Evolutionary conservation across 2,113 vertebrate species (phyloP).

Genomic region (Amphilophus citrinellus): DNA sequence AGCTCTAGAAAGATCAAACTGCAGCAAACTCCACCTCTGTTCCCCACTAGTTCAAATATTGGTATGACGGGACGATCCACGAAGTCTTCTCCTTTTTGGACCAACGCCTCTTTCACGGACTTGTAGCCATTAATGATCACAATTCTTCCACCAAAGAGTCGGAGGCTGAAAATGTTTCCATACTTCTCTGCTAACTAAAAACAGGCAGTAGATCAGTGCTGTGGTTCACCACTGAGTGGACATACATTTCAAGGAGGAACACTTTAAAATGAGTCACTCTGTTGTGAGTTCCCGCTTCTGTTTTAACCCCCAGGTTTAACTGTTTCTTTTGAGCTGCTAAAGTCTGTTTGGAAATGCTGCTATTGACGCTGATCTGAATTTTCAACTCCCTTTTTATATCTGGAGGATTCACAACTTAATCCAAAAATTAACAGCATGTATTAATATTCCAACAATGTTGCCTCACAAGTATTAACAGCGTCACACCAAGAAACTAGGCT

Average conservation of each 20-base stretch:
- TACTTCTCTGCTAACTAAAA: constrained; percentile 8
- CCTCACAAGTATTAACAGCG: no score
- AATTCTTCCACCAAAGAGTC: constrained; percentile 17
- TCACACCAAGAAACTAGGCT: background rate
- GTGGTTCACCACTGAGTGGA: background rate
- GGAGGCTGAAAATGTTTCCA: constrained; percentile 7
- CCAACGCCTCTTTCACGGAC: background rate
- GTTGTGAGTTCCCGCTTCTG: background rate
- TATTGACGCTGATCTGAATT: background rate
- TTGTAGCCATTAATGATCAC: background rate
- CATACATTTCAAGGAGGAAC: background rate
- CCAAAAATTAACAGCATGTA: background rate
- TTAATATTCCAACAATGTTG: background rate
- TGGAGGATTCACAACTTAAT: background rate
- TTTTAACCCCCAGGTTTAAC: background rate
- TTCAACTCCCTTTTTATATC: background rate
- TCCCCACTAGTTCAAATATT: background rate
- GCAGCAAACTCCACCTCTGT: background rate
- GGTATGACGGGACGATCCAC: background rate
- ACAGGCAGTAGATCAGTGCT: background rate
- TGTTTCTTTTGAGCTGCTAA: background rate
- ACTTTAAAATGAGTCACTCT: background rate
- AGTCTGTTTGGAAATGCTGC: rapidly evolving
- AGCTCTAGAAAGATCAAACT: background rate
- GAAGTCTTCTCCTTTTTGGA: constrained; percentile 1